Conservation (phyloP, 2,888 invertebrate species). For the Tinea semifulvella region DNA sequence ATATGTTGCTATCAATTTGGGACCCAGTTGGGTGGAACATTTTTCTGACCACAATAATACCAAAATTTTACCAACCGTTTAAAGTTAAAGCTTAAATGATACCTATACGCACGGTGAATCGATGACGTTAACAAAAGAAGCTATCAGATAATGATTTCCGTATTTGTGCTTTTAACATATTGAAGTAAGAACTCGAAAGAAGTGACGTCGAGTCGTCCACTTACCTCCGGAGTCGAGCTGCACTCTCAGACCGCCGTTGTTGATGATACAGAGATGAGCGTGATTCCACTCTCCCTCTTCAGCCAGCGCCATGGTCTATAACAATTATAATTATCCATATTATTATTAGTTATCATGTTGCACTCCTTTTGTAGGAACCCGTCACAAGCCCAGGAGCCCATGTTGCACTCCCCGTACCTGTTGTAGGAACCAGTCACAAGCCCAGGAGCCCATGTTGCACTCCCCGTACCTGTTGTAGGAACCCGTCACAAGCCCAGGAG, state of each 20-base stretch:
- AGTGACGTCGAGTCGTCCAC: too few relatives aligned
- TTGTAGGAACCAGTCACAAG: slow-evolving; percentile 72
- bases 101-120: too few relatives aligned
- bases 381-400: slow-evolving; percentile 79
- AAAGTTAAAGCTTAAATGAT: too few relatives aligned
- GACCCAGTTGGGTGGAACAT: too few relatives aligned
- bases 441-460: slow-evolving; percentile 79
- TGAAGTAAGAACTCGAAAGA: too few relatives aligned
- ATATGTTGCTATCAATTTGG: too few relatives aligned
- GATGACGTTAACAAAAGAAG: too few relatives aligned
- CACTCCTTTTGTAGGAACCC: slow-evolving; percentile 62
- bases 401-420: slow-evolving; percentile 72
- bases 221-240: slow-evolving; percentile 71
- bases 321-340: slow-evolving; percentile 8
- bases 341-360: too few relatives aligned
- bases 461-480: slow-evolving; percentile 65
- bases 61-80: too few relatives aligned
- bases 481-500: slow-evolving; percentile 76
- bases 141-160: too few relatives aligned
- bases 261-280: slow-evolving; percentile 66
- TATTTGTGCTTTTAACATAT: too few relatives aligned
- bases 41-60: too few relatives aligned
- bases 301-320: slow-evolving; percentile 36
- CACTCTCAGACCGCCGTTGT: slow-evolving; percentile 76
- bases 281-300: slow-evolving; percentile 34